Conservation (phyloP, 2,113 vertebrate species). For the Paramormyrops kingsleyae region DNA sequence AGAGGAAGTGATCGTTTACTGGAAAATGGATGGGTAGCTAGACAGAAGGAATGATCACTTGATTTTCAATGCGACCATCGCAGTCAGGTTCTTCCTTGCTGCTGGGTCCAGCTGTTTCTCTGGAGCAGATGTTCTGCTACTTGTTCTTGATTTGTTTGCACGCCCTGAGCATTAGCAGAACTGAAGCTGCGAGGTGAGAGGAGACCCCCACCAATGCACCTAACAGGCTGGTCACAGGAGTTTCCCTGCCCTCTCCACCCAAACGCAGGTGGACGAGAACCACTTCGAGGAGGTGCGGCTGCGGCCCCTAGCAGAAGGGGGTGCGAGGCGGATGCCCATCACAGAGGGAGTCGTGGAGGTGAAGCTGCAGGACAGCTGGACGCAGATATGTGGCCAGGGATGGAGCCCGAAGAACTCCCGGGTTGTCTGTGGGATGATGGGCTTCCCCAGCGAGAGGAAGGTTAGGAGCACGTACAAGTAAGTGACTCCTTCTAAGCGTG, state of each 20-base stretch:
- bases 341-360: constrained; percentile 86
- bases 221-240: neutral
- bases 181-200: neutral
- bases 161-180: neutral
- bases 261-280: constrained; percentile 70
- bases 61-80: neutral
- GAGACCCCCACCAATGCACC: neutral
- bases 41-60: neutral
- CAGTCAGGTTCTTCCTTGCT: neutral
- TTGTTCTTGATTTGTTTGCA: neutral
- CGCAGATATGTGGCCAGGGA: constrained; percentile 78
- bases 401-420: constrained; percentile 80
- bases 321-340: constrained; percentile 65
- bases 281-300: constrained; percentile 83
- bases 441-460: constrained; percentile 83
- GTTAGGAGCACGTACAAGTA: constrained; percentile 91
- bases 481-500: constrained; percentile 34
- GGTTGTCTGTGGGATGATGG: constrained; percentile 90
- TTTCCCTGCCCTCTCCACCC: neutral
- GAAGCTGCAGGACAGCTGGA: constrained; percentile 73
- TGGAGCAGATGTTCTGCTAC: neutral
- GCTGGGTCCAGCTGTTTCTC: neutral
- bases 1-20: neutral
- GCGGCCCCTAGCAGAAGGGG: constrained; percentile 57
- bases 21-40: neutral